phyloP scores from a whole-genome alignment of 2,797 vertebrate genomes.

The Aeoliscus strigatus region DNA sequence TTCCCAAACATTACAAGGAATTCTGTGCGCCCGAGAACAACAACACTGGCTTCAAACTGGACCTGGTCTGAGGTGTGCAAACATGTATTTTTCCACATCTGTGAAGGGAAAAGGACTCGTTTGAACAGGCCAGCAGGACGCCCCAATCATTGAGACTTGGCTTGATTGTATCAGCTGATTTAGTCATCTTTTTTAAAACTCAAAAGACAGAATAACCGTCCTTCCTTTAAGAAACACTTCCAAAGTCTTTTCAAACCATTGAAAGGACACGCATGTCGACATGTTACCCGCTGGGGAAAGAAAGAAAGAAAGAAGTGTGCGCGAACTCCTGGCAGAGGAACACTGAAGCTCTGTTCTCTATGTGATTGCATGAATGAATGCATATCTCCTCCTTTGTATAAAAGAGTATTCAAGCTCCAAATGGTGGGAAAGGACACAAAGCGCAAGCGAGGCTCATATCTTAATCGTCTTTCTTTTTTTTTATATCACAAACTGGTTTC shows the following conservation, averaged over 20 bases:
- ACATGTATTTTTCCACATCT: not conserved
- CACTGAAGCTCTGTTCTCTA: constrained; percentile 9
- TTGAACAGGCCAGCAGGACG: not conserved
- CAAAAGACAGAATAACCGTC: not conserved
- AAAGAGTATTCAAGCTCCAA: constrained; percentile 27
- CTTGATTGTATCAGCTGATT: not conserved
- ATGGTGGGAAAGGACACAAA: constrained; percentile 33
- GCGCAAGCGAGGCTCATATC: constrained; percentile 15
- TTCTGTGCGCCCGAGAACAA: not conserved
- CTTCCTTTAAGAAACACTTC: constrained; percentile 10
- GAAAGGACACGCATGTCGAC: constrained; percentile 18
- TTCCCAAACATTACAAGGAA: constrained; percentile 1
- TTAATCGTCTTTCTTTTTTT: constrained; percentile 49
- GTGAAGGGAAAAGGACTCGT: not conserved
- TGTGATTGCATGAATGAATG: constrained; percentile 21
- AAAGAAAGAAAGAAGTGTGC: constrained; percentile 32
- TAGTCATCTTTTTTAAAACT: not conserved
- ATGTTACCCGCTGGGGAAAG: constrained; percentile 17
- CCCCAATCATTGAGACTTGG: not conserved
- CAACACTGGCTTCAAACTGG: not conserved
- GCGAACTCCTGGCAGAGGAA: constrained; percentile 9
- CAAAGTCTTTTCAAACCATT: constrained; percentile 27
- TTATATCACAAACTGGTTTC: constrained; percentile 53
- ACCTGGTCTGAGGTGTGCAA: not conserved
- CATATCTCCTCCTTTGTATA: constrained; percentile 29